Base-by-base conservation (phyloP, 2,888 invertebrate genomes). In the Ennomos fuscantarius region DNA sequence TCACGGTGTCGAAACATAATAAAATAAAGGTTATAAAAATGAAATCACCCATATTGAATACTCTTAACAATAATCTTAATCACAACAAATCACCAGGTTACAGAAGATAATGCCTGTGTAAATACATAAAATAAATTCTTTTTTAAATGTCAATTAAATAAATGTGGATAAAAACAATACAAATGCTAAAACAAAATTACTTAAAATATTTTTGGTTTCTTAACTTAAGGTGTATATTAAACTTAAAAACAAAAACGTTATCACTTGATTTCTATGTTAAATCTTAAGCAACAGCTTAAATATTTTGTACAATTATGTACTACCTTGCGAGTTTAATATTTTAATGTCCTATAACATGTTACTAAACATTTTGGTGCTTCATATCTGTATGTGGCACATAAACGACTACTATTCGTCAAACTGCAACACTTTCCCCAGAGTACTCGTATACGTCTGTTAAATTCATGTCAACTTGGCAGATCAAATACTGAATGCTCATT, bases 161-260 rank as follows among this genome's bases (percentile, higher is more conserved):
- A 32, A 33, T 33, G 31, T 32, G 9, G 10, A 66, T 65, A 60
- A 72, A 39, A 60, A 62, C 44, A 50, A 58, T 52, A 59, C 52
- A 56, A 51, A 52, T 31, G 40, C 56, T 45, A 72, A 70, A 74
- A 73, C 65, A 72, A 69, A 70, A 62, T 61, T 49, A 60, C 70
- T 74, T 74, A 73, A 75, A 79, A 79, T 74, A 79, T 73, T 71
- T 54, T 72, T 74, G 62, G 66, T 70, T 69, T 65, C 60, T 59
- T 60, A 55, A 49, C 12, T 44, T 11, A 52, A 35, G 40, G 40
- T 53, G 37, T 37, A 41, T 46, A 44, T 37, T 41, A 41, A 45
- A 47, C 55, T 43, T 55, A 62, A 62, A 54, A 55, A 60, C 43
- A 42, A 55, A 61, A 58, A 57, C 32, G n/a, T 50, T 64, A 46